These are phyloP conservation scores for Macropis europaea DNA, from an alignment of 2,888 invertebrate species.

Conservation along the genomic window DNA sequence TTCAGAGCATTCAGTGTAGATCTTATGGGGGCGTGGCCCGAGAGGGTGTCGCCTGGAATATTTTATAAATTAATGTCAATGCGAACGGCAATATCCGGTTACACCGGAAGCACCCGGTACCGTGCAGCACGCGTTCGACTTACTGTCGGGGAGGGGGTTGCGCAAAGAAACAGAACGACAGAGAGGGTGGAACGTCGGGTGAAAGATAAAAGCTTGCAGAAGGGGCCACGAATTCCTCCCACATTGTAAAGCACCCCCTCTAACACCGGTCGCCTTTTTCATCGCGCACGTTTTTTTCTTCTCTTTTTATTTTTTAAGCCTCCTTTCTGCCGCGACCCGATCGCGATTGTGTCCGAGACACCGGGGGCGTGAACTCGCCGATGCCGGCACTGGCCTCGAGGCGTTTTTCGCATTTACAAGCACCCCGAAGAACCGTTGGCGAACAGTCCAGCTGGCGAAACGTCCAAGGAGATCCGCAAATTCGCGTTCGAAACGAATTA, in stretches of 20 bases:
- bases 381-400: constrained; percentile 63
- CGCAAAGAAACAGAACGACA: constrained; percentile 6
- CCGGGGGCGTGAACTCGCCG: constrained; percentile 71
- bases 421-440: constrained; percentile 57
- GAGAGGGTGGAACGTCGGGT: constrained; percentile 28
- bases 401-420: constrained; percentile 65
- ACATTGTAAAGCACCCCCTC: constrained; percentile 69
- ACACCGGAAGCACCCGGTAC: constrained; percentile 77
- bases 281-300: constrained; percentile 40
- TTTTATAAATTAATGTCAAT: constrained; percentile 80
- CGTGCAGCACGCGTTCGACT: constrained; percentile 69
- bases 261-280: constrained; percentile 63
- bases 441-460: constrained; percentile 52
- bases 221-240: constrained; percentile 68
- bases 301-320: constrained; percentile 25
- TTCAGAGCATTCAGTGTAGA: not conserved
- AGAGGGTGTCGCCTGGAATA: constrained; percentile 72
- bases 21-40: constrained; percentile 46
- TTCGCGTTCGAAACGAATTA: not conserved
- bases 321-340: constrained; percentile 48
- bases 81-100: constrained; percentile 77
- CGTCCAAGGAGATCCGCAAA: constrained; percentile 22
- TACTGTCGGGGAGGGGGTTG: constrained; percentile 42
- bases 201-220: constrained; percentile 61
- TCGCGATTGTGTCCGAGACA: constrained; percentile 70